Conservation (phyloP, 2,113 vertebrate species). For the Cettia cetti region DNA sequence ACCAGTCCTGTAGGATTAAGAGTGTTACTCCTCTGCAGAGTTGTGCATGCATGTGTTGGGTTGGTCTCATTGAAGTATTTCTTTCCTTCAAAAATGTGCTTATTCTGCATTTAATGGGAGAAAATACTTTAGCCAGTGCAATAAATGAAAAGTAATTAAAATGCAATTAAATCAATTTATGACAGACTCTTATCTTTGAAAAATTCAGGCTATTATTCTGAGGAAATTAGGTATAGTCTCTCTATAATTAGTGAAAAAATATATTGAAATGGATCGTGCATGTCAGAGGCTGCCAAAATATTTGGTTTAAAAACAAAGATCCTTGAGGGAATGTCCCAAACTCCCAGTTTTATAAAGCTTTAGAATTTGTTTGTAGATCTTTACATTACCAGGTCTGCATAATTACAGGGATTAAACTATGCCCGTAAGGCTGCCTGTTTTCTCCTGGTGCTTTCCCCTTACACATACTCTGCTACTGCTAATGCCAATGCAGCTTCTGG, state of each 20-base stretch:
- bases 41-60: background rate
- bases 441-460: background rate
- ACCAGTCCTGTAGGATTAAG: background rate
- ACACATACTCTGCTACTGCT: background rate
- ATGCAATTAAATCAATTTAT: slow-evolving; percentile 30
- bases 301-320: slow-evolving; percentile 22
- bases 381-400: background rate
- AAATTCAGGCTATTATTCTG: slow-evolving; percentile 12
- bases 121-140: background rate
- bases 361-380: slow-evolving; percentile 1
- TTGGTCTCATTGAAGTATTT: background rate
- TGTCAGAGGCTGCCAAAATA: slow-evolving; percentile 24
- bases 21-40: background rate
- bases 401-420: slow-evolving; percentile 35
- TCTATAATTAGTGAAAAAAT: slow-evolving; percentile 37
- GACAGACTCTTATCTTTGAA: slow-evolving; percentile 30
- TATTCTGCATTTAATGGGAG: background rate
- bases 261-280: background rate
- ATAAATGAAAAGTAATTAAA: slow-evolving; percentile 56
- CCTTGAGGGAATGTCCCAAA: slow-evolving; percentile 9
- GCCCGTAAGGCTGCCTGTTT: background rate
- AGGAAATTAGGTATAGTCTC: slow-evolving; percentile 38
- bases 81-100: background rate
- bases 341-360: background rate
- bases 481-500: background rate